phyloP scores from a whole-genome alignment of 1,140 invertebrate species.

The Apis mellifera region Amel_HAv3.1 CM009936.2:2938001-2938500 shows the following conservation, averaged over 20 bases:
- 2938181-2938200: neutral
- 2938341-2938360: constrained; percentile 62
- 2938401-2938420: constrained; percentile 63
- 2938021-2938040: no score
- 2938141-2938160: no score
- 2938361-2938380: constrained; percentile 69
- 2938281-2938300: constrained; percentile 66
- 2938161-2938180: neutral
- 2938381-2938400: constrained; percentile 64
- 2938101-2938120: no score
- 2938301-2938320: constrained; percentile 49
- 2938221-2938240: constrained; percentile 48
- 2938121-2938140: no score
- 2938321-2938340: constrained; percentile 43
- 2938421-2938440: constrained; percentile 45
- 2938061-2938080: no score
- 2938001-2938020: no score
- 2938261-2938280: constrained; percentile 65
- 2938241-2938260: constrained; percentile 48
- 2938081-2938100: no score
- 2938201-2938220: constrained; percentile 22
- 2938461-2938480: neutral
- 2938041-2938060: no score
- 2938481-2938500: neutral
- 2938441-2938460: neutral